phyloP scores from a whole-genome alignment of 2,888 invertebrate species.

The Cephalotes varians region DNA sequence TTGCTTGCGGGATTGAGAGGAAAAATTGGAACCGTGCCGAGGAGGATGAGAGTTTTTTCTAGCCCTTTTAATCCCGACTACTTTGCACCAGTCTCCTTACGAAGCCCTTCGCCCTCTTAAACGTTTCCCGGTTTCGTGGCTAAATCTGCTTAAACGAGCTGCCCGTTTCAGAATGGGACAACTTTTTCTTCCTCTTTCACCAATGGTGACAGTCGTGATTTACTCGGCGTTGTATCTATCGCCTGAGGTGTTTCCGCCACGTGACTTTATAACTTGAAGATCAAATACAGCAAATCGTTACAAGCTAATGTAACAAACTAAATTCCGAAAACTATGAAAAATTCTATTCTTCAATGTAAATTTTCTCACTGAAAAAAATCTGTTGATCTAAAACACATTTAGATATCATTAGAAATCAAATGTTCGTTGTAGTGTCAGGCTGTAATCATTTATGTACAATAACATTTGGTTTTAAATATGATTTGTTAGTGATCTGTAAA shows the following conservation, averaged over 20 bases:
- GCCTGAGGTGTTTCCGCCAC: conserved; percentile 25
- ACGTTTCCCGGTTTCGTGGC: conserved; percentile 78
- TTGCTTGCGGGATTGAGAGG: conserved; percentile 49
- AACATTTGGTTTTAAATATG: not conserved
- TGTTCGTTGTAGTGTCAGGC: not conserved
- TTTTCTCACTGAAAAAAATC: not conserved
- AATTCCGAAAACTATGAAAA: not conserved
- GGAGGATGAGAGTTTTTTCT: conserved; percentile 60
- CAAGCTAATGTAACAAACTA: not conserved
- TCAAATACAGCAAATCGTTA: not conserved
- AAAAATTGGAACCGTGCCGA: conserved; percentile 60
- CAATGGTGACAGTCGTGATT: conserved; percentile 45
- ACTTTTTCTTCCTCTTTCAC: conserved; percentile 62
- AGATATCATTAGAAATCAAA: not conserved
- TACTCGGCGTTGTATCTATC: conserved; percentile 35
- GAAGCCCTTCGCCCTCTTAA: conserved; percentile 74
- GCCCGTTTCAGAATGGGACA: conserved; percentile 59
- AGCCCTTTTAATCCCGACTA: conserved; percentile 70
- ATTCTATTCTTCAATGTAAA: not conserved
- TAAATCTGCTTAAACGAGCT: conserved; percentile 77
- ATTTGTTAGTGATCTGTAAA: not conserved
- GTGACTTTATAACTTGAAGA: conserved; percentile 10
- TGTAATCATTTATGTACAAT: not conserved
- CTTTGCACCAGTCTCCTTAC: conserved; percentile 65
- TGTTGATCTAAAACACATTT: not conserved